Base-by-base conservation (phyloP, 1,140 invertebrate species). In the Tigriopus japonicus region DNA sequence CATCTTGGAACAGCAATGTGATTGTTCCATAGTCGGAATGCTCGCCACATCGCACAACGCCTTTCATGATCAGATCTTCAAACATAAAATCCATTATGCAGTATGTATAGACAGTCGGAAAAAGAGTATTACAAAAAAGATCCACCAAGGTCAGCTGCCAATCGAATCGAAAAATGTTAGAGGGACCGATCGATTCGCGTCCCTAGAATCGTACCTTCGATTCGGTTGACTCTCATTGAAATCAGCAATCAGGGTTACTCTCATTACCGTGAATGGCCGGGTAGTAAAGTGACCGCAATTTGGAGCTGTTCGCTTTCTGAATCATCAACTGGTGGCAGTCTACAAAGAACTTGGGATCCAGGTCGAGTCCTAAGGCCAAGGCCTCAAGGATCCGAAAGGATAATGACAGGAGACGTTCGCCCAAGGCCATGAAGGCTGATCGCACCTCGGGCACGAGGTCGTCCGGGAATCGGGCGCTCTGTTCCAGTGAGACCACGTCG, bases 11-110 rank as follows among this genome's bases (percentile, higher is more conserved):
- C 28, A 85, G 71, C 52, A 86, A 71, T 24, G 83, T 85, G 68
- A 86, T 79, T 28, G 81, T 83, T 62, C 83, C 83, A 63, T 80
- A 81, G 69, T 85, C 83, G 14, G 79, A 77, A 65, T 84, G 82
- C 1, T 80, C 77, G 0, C 80, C 80, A 62, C 80, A 84, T 49
- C 82, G 75, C 21, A 79, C 78, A 63, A 80, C 72, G 42, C 74
- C 76, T 35, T 35, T 35, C 28, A 35, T 35, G 9, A 35, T 35
- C 28, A 35, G 28, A 35, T 35, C 28, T 35, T 35, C 3, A 35
- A 9, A 35, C 28, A 9, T 5, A 35, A 35, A 35, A n/a, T n/a
- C n/a, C n/a, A n/a, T n/a, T n/a, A n/a, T n/a, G n/a, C n/a, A n/a
- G n/a, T n/a, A n/a, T n/a, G n/a, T n/a, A n/a, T n/a, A n/a, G n/a